These are phyloP conservation scores for Leptosomus discolor DNA, from an alignment of 2,113 vertebrate genomes.

Conservation along the genomic window DNA sequence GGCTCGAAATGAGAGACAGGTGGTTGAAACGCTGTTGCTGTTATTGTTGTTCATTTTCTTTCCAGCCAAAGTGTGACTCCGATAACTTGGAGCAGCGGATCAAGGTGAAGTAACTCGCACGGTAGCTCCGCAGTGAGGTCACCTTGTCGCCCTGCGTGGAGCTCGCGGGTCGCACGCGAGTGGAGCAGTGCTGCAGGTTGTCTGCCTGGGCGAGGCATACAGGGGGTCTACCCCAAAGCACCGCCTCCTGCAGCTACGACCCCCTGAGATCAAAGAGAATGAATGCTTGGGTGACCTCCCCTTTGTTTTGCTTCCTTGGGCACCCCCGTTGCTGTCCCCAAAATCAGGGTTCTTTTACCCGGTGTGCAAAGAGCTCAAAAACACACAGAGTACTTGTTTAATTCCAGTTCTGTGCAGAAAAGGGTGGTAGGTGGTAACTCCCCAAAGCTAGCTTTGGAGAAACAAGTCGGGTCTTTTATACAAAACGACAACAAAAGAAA, in stretches of 20 bases:
- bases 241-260: neutral
- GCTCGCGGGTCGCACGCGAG: rapidly evolving
- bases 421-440: no score
- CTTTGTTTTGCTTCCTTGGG: neutral
- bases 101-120: constrained; percentile 67
- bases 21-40: neutral
- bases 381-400: no score
- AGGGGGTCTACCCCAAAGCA: neutral
- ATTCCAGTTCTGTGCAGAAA: no score
- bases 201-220: neutral
- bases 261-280: neutral
- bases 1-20: neutral
- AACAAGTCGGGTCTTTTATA: no score
- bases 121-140: neutral
- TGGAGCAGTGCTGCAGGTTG: neutral
- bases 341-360: no score
- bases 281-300: neutral
- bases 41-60: neutral
- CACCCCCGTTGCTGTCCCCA: no score
- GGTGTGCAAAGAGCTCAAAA: no score
- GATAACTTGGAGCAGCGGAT: constrained; percentile 73
- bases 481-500: no score
- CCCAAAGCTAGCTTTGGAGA: no score
- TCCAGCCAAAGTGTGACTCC: constrained; percentile 61
- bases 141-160: neutral